phyloP scores from a whole-genome alignment of 2,797 vertebrate genomes.

The Tapera naevia region DNA sequence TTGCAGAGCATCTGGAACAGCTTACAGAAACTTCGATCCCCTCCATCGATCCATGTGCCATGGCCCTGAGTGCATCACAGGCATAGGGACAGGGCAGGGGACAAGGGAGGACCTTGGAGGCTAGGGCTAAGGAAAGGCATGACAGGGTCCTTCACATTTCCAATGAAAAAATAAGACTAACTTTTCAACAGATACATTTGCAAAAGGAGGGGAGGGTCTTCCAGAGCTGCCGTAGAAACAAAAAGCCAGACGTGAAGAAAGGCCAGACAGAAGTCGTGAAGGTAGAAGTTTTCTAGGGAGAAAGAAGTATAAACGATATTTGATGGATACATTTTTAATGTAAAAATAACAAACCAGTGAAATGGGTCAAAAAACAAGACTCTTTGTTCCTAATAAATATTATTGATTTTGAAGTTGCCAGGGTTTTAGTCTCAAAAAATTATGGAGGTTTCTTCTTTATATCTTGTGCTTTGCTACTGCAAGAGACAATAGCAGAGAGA shows the following conservation, averaged over 20 bases:
- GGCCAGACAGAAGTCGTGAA: background rate
- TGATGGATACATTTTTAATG: background rate
- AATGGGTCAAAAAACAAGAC: background rate
- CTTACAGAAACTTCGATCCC: background rate
- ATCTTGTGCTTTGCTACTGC: background rate
- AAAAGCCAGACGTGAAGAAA: background rate
- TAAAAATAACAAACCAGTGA: background rate
- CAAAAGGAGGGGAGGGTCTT: background rate
- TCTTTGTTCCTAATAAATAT: conserved; percentile 1
- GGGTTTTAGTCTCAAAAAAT: background rate
- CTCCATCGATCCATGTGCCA: background rate
- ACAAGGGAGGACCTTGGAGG: background rate
- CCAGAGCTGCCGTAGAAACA: background rate
- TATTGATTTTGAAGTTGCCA: background rate
- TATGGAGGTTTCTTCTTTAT: background rate
- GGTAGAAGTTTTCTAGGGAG: background rate
- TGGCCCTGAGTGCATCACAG: fast-evolving
- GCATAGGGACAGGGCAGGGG: fast-evolving
- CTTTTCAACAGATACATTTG: background rate
- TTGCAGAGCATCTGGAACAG: background rate
- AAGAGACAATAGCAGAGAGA: background rate
- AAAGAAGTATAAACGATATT: background rate
- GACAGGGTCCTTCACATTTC: background rate
- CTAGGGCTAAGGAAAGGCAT: background rate
- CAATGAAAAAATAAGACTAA: background rate